These are phyloP conservation scores for Ennomos fuscantarius DNA, from an alignment of 2,888 invertebrate genomes.

Conservation along the genomic window DNA sequence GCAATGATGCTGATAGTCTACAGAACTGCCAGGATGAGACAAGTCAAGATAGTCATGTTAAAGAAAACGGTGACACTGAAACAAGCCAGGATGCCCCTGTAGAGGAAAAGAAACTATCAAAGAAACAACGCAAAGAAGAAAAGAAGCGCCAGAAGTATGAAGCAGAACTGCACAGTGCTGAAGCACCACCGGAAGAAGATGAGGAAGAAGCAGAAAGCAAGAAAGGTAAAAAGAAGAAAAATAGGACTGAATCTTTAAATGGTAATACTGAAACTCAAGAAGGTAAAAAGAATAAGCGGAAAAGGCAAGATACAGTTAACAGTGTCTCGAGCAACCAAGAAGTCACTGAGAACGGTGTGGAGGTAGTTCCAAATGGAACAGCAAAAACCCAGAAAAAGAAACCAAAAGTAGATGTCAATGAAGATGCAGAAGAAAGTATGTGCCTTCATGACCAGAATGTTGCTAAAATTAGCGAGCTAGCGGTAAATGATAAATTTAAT, in stretches of 20 bases:
- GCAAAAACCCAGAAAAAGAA: conserved; percentile 67
- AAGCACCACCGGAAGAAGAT: conserved; percentile 53
- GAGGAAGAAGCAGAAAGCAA: conserved; percentile 59
- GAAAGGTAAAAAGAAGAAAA: conserved; percentile 76
- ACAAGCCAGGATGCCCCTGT: conserved; percentile 43
- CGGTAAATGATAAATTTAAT: conserved; percentile 69
- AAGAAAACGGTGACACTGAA: conserved; percentile 43
- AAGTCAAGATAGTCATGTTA: conserved; percentile 19
- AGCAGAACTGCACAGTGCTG: conserved; percentile 74
- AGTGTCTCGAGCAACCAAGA: conserved; percentile 50
- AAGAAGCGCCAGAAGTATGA: conserved; percentile 79
- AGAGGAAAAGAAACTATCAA: conserved; percentile 62
- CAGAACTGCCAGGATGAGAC: conserved; percentile 37
- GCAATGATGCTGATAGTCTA: conserved; percentile 31
- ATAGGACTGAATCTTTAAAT: conserved; percentile 61
- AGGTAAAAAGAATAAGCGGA: conserved; percentile 69
- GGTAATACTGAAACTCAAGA: conserved; percentile 52
- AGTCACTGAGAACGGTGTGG: conserved; percentile 36
- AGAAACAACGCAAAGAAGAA: conserved; percentile 78
- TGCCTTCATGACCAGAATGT: conserved; percentile 79
- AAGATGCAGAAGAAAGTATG: conserved; percentile 65
- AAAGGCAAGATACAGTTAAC: conserved; percentile 72
- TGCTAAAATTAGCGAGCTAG: conserved; percentile 68
- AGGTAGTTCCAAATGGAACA: conserved; percentile 44
- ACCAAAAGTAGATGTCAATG: conserved; percentile 60